Evolutionary conservation across 2,888 invertebrate genomes (phyloP).

Genomic region (Eretmocerus hayati): DNA sequence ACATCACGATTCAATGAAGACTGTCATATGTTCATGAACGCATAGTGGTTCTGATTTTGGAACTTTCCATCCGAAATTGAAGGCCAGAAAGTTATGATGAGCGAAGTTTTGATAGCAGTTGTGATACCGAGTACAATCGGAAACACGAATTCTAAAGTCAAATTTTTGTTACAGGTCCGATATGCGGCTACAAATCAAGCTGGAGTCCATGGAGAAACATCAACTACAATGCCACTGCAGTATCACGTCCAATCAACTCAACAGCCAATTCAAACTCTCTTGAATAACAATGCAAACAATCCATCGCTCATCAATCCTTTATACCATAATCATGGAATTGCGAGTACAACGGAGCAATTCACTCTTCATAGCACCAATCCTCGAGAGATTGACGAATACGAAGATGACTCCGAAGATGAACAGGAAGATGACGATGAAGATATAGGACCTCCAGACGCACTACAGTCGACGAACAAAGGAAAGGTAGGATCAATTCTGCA

Average conservation of each 20-base stretch:
- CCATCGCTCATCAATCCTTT: conserved; percentile 40
- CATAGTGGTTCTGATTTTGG: too few species aligned
- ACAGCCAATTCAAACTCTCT: conserved; percentile 39
- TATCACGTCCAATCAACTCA: conserved; percentile 33
- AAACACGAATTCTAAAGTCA: too few species aligned
- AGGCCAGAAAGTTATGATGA: too few species aligned
- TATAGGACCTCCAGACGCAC: conserved; percentile 34
- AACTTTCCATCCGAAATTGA: too few species aligned
- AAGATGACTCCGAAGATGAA: conserved; percentile 27
- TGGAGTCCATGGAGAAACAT: conserved; percentile 37
- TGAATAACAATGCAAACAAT: conserved; percentile 35
- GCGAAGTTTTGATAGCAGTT: too few species aligned
- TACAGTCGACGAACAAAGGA: conserved; percentile 40
- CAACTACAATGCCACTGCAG: conserved; percentile 37
- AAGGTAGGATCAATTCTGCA: conserved; percentile 27
- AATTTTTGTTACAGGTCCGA: conserved; percentile 29
- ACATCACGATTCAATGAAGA: too few species aligned
- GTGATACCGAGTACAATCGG: too few species aligned
- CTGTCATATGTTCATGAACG: too few species aligned
- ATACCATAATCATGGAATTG: conserved; percentile 40
- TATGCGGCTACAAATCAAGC: conserved; percentile 36
- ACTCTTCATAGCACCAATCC: conserved; percentile 38
- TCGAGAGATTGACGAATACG: conserved; percentile 39
- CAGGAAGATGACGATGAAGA: conserved; percentile 25
- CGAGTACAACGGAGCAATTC: conserved; percentile 40